A percentile compares a stretch with the other conserved stretches of the same genome.
Evolutionary conservation across 23 tunicate genomes (phyloP).

Genomic region (Corella eumyota): DNA sequence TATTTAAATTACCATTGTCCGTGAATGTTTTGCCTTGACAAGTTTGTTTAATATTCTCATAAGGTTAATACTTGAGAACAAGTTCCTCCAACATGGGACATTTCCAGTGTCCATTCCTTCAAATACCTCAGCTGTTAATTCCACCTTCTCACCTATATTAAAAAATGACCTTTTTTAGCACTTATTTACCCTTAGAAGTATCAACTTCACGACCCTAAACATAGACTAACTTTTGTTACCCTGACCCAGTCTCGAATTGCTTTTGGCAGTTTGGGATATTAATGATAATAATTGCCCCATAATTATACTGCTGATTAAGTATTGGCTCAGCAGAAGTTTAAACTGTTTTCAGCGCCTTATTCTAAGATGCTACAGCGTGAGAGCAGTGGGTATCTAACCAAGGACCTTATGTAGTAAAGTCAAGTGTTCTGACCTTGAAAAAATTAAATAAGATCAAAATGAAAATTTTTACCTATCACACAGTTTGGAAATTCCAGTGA

Average conservation of each 20-base stretch:
- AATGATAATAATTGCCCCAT: no score
- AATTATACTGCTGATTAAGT: no score
- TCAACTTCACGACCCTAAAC: neutral
- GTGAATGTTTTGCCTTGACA: conserved; percentile 90
- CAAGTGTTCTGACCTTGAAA: neutral
- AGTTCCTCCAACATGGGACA: conserved; percentile 81
- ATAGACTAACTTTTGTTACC: no score
- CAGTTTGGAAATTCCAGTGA: conserved; percentile 80
- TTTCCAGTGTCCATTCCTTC: conserved; percentile 40
- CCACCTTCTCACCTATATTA: conserved; percentile 33
- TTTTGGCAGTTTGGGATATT: no score
- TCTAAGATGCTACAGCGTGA: no score
- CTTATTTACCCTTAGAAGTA: no score
- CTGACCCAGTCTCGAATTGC: no score
- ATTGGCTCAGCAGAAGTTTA: no score
- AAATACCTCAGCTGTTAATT: conserved; percentile 69
- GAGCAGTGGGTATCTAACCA: no score
- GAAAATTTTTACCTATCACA: conserved; percentile 64
- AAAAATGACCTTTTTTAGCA: neutral
- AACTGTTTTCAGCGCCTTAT: no score
- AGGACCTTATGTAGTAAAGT: no score
- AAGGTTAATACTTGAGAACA: conserved; percentile 81
- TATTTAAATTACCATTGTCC: conserved; percentile 89
- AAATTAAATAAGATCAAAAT: no score
- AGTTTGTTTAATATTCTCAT: conserved; percentile 89